phyloP scores from a whole-genome alignment of 2,113 vertebrate genomes.

The Lycaon pictus region DNA sequence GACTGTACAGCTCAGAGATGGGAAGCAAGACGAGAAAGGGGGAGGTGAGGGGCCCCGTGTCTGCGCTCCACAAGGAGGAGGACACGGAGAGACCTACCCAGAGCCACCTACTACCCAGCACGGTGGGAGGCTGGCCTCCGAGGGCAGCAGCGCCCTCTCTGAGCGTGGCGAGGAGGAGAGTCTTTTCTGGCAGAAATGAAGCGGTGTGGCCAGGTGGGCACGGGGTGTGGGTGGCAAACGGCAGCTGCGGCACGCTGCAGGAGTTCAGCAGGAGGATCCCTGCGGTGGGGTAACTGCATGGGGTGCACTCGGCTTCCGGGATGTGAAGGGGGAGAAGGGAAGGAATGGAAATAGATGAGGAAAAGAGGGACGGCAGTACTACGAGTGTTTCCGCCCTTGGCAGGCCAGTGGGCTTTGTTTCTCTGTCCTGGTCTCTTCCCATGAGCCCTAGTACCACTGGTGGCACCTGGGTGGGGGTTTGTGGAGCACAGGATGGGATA shows the following conservation, averaged over 20 bases:
- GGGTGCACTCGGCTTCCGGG: not conserved
- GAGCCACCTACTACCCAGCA: not conserved
- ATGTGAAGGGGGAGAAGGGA: not conserved
- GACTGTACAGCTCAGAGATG: not conserved
- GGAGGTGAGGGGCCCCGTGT: not conserved
- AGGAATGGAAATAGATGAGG: not conserved
- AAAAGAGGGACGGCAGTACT: not conserved
- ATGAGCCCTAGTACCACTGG: not conserved
- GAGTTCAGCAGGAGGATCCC: not conserved
- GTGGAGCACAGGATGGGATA: not conserved
- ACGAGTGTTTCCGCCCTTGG: not conserved
- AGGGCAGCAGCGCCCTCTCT: not conserved
- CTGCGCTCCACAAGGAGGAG: not conserved
- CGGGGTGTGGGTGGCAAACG: not conserved
- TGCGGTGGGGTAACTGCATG: accelerated
- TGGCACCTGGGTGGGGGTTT: not conserved
- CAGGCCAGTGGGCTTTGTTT: not conserved
- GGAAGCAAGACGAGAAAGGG: not conserved
- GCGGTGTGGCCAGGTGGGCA: not conserved
- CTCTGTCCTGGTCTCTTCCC: not conserved
- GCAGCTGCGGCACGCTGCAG: not conserved
- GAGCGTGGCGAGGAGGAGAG: not conserved
- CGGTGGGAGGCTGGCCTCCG: not conserved
- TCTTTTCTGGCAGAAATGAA: not conserved
- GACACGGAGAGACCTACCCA: not conserved